Conservation (phyloP, 2,113 vertebrate species). For the Aramus guarauna region DNA sequence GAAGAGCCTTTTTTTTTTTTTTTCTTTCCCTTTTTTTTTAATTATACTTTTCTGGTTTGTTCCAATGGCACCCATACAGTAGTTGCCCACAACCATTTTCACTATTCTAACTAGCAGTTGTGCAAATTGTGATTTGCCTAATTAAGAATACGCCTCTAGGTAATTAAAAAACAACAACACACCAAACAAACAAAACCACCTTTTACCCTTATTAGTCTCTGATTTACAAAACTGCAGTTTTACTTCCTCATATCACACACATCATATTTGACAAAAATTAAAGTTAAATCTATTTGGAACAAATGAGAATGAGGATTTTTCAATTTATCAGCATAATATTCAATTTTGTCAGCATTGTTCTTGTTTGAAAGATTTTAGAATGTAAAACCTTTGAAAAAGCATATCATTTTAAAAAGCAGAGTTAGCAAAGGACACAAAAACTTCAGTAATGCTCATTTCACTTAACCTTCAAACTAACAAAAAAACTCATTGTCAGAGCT, state of each 20-base stretch:
- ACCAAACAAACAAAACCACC: not conserved
- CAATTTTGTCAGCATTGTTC: not conserved
- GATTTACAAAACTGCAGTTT: not conserved
- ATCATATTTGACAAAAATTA: not conserved
- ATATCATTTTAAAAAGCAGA: not conserved
- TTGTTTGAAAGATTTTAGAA: not conserved
- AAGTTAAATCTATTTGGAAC: not conserved
- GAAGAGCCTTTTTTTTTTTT: not conserved
- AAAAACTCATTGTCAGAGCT: conserved; percentile 1
- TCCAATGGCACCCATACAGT: not conserved
- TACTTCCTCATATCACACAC: not conserved
- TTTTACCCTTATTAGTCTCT: not conserved
- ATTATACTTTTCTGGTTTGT: not conserved
- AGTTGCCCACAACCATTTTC: conserved; percentile 29
- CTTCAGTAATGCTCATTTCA: not conserved
- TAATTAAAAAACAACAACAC: conserved; percentile 20
- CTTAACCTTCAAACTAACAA: conserved; percentile 1
- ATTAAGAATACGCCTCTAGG: conserved; percentile 26
- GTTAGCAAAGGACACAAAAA: conserved; percentile 6
- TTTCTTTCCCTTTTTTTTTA: not conserved
- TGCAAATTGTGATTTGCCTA: not conserved
- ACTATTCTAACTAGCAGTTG: not conserved
- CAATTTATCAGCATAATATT: not conserved
- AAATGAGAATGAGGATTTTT: not conserved
- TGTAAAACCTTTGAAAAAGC: not conserved